Evolutionary conservation across 2,888 invertebrate genomes (phyloP).

Genomic region (Phymatocera aterrima): DNA sequence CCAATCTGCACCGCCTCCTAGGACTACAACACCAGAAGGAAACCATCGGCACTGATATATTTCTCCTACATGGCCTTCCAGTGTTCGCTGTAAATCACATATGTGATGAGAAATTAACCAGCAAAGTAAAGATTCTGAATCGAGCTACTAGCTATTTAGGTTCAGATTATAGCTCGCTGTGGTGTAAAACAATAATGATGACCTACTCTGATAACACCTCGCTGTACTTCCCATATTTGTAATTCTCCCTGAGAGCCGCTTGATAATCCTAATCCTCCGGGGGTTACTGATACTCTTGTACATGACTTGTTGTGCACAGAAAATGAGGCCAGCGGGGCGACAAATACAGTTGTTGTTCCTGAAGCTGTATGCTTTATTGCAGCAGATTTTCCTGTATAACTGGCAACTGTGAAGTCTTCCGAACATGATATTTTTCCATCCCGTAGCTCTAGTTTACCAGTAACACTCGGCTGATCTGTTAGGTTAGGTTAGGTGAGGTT

Average conservation of each 20-base stretch:
- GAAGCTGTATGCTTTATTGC: conserved; percentile 75
- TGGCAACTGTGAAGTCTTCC: conserved; percentile 74
- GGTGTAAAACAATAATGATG: conserved; percentile 1
- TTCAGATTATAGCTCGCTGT: not conserved
- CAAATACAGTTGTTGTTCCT: conserved; percentile 75
- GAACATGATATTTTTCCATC: conserved; percentile 75
- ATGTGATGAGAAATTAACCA: not conserved
- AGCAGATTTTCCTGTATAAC: conserved; percentile 73
- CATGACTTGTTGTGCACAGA: conserved; percentile 76
- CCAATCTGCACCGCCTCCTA: conserved; percentile 84
- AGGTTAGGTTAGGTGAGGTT: not conserved
- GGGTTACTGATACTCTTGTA: conserved; percentile 78
- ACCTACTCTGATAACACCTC: conserved; percentile 76
- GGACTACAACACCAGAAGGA: conserved; percentile 82
- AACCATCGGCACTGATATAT: conserved; percentile 83
- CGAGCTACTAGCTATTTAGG: not conserved
- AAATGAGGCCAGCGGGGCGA: conserved; percentile 76
- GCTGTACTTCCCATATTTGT: conserved; percentile 81
- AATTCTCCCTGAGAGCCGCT: conserved; percentile 79
- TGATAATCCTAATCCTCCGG: conserved; percentile 80
- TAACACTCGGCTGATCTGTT: conserved; percentile 72
- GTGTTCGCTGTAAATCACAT: conserved; percentile 65
- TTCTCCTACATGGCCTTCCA: conserved; percentile 83
- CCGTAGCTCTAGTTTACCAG: conserved; percentile 73
- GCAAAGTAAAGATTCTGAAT: too few relatives aligned